phyloP scores from a whole-genome alignment of 2,888 invertebrate genomes.

The Balanococcus diminutus region DNA sequence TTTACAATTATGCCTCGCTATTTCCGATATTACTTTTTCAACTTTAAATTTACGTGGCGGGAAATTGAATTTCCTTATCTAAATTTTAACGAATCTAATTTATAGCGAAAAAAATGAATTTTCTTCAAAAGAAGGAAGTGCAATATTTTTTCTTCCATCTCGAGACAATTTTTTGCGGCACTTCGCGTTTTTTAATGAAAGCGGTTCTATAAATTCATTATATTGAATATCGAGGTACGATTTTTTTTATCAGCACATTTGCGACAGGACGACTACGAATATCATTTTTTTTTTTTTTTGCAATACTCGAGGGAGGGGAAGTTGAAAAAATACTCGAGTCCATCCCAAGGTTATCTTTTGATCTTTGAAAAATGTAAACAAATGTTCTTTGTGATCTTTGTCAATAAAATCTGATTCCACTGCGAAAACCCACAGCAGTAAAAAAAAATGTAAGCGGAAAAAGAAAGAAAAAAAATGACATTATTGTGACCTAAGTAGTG shows the following conservation, averaged over 20 bases:
- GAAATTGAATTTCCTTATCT: constrained; percentile 27
- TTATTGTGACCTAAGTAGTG: background rate
- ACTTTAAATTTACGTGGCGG: background rate
- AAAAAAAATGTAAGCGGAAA: background rate
- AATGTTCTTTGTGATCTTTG: background rate
- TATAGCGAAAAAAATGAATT: background rate
- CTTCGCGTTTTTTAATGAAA: background rate
- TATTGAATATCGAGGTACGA: background rate
- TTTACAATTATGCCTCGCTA: constrained; percentile 4
- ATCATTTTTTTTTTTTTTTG: background rate
- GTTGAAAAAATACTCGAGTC: too few relatives aligned
- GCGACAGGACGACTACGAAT: background rate
- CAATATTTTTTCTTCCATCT: too few relatives aligned
- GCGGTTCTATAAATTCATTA: background rate
- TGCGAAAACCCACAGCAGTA: too few relatives aligned
- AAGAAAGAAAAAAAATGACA: background rate
- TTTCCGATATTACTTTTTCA: background rate
- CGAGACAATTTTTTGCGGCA: too few relatives aligned
- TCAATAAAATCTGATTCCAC: too few relatives aligned
- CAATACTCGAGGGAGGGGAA: background rate
- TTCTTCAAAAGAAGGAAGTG: background rate
- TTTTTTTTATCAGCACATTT: background rate
- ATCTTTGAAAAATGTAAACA: background rate
- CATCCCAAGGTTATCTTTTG: too few relatives aligned
- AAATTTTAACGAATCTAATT: constrained; percentile 21